phyloP scores from a whole-genome alignment of 2,797 vertebrate genomes.

The Hydrophis major region DNA sequence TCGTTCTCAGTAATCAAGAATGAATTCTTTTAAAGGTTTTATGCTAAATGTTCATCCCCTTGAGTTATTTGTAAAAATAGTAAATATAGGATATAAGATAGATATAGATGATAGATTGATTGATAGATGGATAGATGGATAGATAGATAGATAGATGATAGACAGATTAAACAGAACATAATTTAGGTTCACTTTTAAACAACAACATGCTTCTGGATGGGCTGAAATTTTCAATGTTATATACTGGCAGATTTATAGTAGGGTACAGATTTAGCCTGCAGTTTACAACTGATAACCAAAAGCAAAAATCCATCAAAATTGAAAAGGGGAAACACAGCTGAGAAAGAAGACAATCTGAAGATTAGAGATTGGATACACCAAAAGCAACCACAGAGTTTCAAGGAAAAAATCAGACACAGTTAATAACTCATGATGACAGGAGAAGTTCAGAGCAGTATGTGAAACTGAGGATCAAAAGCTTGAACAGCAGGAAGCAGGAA shows the following conservation, averaged over 20 bases:
- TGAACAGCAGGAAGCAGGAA: neutral
- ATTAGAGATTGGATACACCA: neutral
- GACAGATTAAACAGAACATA: neutral
- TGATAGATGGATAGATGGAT: neutral
- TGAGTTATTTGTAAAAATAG: neutral
- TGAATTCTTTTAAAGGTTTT: neutral
- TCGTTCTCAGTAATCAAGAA: neutral
- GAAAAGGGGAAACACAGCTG: neutral
- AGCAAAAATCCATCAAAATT: neutral
- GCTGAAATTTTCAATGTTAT: neutral
- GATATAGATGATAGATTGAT: neutral
- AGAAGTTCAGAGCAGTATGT: neutral
- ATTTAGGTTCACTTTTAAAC: neutral
- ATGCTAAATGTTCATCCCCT: neutral
- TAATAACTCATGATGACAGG: neutral
- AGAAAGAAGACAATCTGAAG: neutral
- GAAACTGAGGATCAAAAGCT: neutral
- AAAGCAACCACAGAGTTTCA: neutral
- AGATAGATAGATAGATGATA: neutral
- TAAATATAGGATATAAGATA: neutral
- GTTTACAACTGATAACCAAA: neutral
- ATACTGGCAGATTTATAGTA: neutral
- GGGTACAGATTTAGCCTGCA: neutral
- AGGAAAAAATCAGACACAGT: neutral
- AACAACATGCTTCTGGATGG: neutral